A percentile compares a stretch with the other conserved stretches of the same genome.
Conservation (phyloP, 2,113 vertebrate genomes). For the Alaudala cheleensis region DNA sequence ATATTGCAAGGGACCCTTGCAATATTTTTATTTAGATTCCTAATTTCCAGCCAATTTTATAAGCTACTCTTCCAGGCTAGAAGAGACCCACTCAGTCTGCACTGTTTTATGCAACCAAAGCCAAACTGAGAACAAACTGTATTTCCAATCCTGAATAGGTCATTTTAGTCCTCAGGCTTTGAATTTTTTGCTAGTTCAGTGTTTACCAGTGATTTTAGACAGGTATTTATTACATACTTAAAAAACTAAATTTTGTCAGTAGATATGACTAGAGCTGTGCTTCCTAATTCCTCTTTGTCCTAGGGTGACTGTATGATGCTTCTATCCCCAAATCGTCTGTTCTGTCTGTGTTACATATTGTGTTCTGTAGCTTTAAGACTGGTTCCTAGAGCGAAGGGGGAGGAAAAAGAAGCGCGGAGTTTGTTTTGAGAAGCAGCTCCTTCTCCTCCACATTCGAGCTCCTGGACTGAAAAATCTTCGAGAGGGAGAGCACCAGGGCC, state of each 20-base stretch:
- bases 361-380: too few species aligned
- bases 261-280: background rate
- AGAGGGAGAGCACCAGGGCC: too few species aligned
- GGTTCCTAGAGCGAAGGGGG: too few species aligned
- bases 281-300: background rate
- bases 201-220: background rate
- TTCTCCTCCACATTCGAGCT: too few species aligned
- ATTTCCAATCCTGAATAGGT: background rate
- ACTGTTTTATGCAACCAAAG: background rate
- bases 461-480: too few species aligned
- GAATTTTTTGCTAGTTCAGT: background rate
- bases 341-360: too few species aligned
- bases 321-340: too few species aligned
- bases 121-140: background rate
- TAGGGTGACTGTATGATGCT: too few species aligned
- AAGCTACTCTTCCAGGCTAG: background rate
- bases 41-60: background rate
- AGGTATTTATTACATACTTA: background rate
- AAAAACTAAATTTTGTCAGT: background rate
- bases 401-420: too few species aligned
- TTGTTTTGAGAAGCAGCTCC: too few species aligned
- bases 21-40: background rate
- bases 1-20: background rate
- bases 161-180: background rate
- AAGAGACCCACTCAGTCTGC: background rate